These are phyloP conservation scores for Bos taurus DNA, from an alignment of 2,113 vertebrate genomes.

Conservation along the genomic window ARS-UCD2.0 NC_037338.1:40724001-40724500, in stretches of 20 bases:
- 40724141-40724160: not conserved
- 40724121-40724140: not conserved
- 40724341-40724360: not conserved
- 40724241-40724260: not conserved
- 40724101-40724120: not conserved
- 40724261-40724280: not conserved
- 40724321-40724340: conserved; percentile 31
- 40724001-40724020: not conserved
- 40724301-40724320: not conserved
- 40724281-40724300: not conserved
- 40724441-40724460: not conserved
- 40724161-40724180: not conserved
- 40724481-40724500: too few relatives aligned
- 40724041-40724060: not conserved
- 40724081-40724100: not conserved
- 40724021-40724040: not conserved
- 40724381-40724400: not conserved
- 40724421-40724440: not conserved
- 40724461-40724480: too few relatives aligned
- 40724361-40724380: not conserved
- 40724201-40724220: not conserved
- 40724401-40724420: conserved; percentile 16
- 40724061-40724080: not conserved
- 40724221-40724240: not conserved
- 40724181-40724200: not conserved